A percentile compares a stretch with the other conserved stretches of the same genome.
Evolutionary conservation across 2,797 vertebrate genomes (phyloP).

Genomic region (Darevskia mixta): DNA sequence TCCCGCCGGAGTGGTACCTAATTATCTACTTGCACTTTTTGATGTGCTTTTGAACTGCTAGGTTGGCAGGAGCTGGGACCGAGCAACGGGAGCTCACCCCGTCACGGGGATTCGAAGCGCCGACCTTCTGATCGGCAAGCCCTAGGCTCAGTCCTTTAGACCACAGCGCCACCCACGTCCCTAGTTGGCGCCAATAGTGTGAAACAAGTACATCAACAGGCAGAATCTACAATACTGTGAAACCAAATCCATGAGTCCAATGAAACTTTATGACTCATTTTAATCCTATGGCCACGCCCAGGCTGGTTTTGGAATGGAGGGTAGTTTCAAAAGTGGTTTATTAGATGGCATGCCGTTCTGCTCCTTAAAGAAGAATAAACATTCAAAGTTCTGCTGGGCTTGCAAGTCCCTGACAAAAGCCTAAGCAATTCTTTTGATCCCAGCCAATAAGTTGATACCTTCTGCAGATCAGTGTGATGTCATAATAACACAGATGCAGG

Average conservation of each 20-base stretch:
- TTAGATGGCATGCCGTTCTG: neutral
- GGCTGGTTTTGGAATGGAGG: neutral
- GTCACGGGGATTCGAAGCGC: too few relatives aligned
- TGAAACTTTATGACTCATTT: neutral
- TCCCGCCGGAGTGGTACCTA: too few relatives aligned
- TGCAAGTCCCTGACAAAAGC: neutral
- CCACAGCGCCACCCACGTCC: too few relatives aligned
- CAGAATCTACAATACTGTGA: neutral
- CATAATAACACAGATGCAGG: conserved; percentile 15
- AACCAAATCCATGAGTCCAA: neutral
- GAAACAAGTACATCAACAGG: neutral
- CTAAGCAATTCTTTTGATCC: neutral
- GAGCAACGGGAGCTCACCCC: too few relatives aligned
- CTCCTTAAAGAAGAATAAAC: neutral
- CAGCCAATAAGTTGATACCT: neutral
- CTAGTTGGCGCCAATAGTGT: neutral
- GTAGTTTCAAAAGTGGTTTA: neutral
- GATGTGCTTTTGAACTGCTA: too few relatives aligned
- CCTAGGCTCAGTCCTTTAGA: too few relatives aligned
- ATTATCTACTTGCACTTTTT: too few relatives aligned
- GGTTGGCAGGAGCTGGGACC: too few relatives aligned
- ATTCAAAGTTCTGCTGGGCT: neutral
- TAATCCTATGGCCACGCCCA: neutral
- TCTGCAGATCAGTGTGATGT: conserved; percentile 16
- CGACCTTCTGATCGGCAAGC: too few relatives aligned